These are phyloP conservation scores for Ciona savignyi DNA, from an alignment of 23 tunicate genomes.

Conservation along the genomic window DNA sequence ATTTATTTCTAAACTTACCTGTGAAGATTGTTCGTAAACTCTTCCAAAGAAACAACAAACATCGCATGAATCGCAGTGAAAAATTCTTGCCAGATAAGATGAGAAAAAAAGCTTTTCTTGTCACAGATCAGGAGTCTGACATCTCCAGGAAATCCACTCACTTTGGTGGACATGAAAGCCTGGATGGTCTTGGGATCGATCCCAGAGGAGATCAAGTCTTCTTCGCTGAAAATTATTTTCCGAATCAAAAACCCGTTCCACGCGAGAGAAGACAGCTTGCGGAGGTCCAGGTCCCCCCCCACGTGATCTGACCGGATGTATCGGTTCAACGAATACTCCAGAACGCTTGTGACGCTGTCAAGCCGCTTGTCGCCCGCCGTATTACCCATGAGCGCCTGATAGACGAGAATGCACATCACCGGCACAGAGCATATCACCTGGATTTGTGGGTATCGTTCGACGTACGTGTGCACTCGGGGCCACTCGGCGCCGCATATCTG, in stretches of 20 bases:
- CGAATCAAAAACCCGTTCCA: background rate
- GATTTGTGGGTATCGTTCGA: background rate
- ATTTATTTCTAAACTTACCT: too few relatives aligned
- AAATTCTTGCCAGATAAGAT: background rate
- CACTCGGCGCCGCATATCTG: background rate
- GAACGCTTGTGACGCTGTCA: background rate
- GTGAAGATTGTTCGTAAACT: background rate
- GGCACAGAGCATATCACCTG: background rate
- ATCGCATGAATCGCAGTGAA: background rate
- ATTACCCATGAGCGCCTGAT: background rate
- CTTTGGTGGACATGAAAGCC: background rate
- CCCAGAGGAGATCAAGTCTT: background rate
- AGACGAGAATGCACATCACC: background rate
- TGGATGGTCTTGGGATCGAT: background rate
- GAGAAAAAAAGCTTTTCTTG: background rate
- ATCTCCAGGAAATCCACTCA: background rate
- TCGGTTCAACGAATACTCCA: background rate
- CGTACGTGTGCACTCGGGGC: background rate
- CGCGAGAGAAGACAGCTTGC: background rate
- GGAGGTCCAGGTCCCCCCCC: background rate
- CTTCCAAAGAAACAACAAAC: background rate
- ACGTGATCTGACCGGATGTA: background rate
- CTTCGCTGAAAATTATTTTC: background rate
- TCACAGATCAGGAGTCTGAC: background rate
- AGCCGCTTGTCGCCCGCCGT: background rate